Base-by-base conservation (phyloP, 2,888 invertebrate species). In the Melinopterus prodromus region DNA sequence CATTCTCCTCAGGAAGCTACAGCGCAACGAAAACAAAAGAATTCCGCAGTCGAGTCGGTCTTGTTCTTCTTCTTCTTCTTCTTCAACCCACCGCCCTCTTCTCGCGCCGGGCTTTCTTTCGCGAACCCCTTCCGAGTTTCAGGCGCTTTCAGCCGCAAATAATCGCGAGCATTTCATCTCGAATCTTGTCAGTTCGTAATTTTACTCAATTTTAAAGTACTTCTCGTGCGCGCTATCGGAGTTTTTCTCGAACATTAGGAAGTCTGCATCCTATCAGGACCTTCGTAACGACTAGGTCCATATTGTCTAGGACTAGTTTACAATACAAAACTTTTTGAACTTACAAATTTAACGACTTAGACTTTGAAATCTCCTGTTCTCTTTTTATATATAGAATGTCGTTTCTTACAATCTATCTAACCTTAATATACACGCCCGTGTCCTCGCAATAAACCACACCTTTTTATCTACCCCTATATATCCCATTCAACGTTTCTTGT, bases 131-230 rank as follows among this genome's bases (percentile, higher is more conserved):
- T 53, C 12, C 12, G 9, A 53, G 53, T 53, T 53, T 53, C 53
- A 53, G 53, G 53, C 53, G 53, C 12, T 53, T 53, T 53, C 53
- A 53, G 53, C 53, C 53, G 53, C 53, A 53, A 53, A 53, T 53
- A 53, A 53, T 53, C 53, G 53, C 9, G 1, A 53, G 53, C 53
- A 53, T 53, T 53, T 53, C 53, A 53, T 53, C 53, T 53, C 12
- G 53, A 53, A 53, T 53, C 53, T 53, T 53, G 53, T 53, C 53
- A 53, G 53, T 53, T 53, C 12, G 53, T 53, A 53, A 53, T 53
- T 53, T 53, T 53, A 53, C 53, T 53, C 53, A 53, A 53, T 53
- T 53, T 53, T 53, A 53, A 53, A 53, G 53, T 53, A 53, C 53
- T 53, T 53, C 53, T 53, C 5, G 26, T 26, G 3, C 26, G 26